Base-by-base conservation (phyloP, 2,113 vertebrate genomes). In the Nerophis lumbriciformis region DNA sequence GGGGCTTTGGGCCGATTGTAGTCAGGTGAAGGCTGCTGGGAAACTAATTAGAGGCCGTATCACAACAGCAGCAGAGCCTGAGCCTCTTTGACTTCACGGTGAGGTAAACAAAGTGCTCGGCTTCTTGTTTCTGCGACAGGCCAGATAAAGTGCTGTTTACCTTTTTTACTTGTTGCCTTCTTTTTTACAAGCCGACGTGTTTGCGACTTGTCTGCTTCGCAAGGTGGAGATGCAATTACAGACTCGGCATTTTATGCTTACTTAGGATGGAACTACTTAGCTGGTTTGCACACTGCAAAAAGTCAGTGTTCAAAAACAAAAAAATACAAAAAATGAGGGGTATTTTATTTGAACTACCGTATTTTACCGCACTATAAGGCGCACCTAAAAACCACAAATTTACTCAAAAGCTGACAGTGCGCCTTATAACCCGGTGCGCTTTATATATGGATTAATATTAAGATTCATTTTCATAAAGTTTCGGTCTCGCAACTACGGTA, bases 41-140 rank as follows among this genome's bases (percentile, higher is more conserved):
- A 69, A 82, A 81, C 75, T 85, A 82, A 86, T 85, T 85, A 86
- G 77, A 68, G 78, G 62, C 74, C 73, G 4, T 76, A 84, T 85
- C 83, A 67, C 69, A 65, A 21, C 74, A 50, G 74, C 79, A 72
- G 79, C 77, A 77, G 75, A 73, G 78, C 54, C 79, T 63, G 71
- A 82, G 79, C 77, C 77, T 67, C 75, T 85, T 62, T 77, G 75
- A 57, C 63, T 83, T 77, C 61, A 72, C 69, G 10, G 42, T 73
- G 80, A 71, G 80, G 83, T 81, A 85, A 85, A 87, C 82, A 85
- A 80, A 71, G 77, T 59, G 72, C 76, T 77, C 44, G 38, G 81
- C 77, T 45, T 81, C 75, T 75, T 73, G 80, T 80, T 75, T 73
- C 80, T 84, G 82, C 79, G 72, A 78, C 82, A 82, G 80, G 59